Evolutionary conservation across 2,888 invertebrate species (phyloP), one percentile per base, ranked within the genome.

Genomic region (Diachrysia chrysitis): DNA sequence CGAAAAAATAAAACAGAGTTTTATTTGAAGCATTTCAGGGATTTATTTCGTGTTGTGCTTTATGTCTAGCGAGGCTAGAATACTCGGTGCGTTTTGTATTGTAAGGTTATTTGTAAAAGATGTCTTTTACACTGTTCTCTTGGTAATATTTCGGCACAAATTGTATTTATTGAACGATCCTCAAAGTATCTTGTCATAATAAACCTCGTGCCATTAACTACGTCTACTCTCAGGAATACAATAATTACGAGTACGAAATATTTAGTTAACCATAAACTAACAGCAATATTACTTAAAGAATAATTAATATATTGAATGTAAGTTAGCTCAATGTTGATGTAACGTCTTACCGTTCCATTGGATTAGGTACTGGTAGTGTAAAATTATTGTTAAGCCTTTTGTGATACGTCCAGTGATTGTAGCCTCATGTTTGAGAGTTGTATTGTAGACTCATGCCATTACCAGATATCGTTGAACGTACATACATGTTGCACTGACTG

Each of bases 321-420:
- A 95, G 94, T 90, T 94, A 95, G 95, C 95, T 95, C 95, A 95
- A 95, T 94, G 90, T 94, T 88, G 85, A 89, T 93, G 91, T 93
- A 90, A 93, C 92, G 91, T 90, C 79, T 89, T 91, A 92, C 94
- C 94, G 95, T 94, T 95, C 95, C 94, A 94, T 94, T 93, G 91
- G 90, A 90, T 92, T 91, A 94, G 93, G 93, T 93, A 92, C 88
- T 91, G 91, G 91, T 94, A 94, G 92, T 87, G 88, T 92, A 89
- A 89, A 85, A 84, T 91, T 91, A 90, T 85, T 89, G 83, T 88
- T 93, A 94, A 93, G 92, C 84, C 88, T 89, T 88, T 92, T 95
- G 95, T 95, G 95, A 95, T 95, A 95, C 90, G 94, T 95, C 95
- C 95, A 95, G 94, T 94, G 93, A 91, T 79, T 79, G 81, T 71